Evolutionary conservation across 2,797 vertebrate genomes (phyloP).

Genomic region (Glyptemys insculpta): DNA sequence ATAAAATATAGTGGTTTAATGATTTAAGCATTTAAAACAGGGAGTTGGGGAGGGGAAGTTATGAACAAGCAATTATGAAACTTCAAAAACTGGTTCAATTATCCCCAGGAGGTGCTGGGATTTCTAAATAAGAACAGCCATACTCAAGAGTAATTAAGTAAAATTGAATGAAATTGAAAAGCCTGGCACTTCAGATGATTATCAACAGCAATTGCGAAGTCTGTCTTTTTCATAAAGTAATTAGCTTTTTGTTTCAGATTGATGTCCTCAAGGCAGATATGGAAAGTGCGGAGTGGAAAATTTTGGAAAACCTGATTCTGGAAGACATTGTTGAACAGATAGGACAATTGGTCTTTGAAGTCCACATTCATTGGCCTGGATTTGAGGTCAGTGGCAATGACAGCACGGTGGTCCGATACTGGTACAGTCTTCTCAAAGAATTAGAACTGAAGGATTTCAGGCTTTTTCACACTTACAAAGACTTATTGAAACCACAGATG

Average conservation of each 20-base stretch:
- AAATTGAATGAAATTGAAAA: background rate
- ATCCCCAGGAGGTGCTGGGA: background rate
- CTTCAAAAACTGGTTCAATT: rapidly evolving
- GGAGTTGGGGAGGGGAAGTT: background rate
- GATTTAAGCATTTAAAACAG: background rate
- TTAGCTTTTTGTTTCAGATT: conserved; percentile 83
- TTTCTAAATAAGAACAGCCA: background rate
- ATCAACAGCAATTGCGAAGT: background rate
- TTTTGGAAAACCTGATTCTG: conserved; percentile 94
- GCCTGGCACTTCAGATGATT: background rate
- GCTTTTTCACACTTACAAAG: conserved; percentile 90
- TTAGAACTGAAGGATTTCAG: conserved; percentile 89
- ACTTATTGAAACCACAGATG: conserved; percentile 87
- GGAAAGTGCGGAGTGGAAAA: conserved; percentile 98
- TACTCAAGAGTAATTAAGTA: rapidly evolving
- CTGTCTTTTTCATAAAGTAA: background rate
- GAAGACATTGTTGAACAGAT: conserved; percentile 91
- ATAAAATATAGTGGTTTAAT: background rate
- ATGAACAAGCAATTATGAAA: rapidly evolving
- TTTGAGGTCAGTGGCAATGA: conserved; percentile 95
- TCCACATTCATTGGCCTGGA: conserved; percentile 96
- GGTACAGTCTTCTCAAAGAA: conserved; percentile 96
- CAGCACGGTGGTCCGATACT: conserved; percentile 91
- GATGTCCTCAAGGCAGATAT: conserved; percentile 94
- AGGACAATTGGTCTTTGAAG: conserved; percentile 92